These are phyloP conservation scores for Bombus difficillimus DNA, from an alignment of 1,140 invertebrate genomes.

Conservation along the genomic window DNA sequence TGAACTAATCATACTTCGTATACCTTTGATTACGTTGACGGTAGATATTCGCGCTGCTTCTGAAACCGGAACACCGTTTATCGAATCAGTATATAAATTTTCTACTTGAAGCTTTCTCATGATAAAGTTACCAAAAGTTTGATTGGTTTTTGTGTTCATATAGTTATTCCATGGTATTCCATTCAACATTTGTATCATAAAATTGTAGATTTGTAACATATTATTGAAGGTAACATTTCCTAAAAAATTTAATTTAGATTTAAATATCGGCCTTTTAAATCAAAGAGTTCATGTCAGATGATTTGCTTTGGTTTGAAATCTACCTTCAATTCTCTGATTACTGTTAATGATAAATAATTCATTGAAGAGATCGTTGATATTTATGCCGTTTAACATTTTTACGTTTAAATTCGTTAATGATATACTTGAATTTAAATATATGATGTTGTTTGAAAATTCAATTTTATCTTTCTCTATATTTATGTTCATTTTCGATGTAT, in stretches of 20 bases:
- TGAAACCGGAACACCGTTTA: slow-evolving; percentile 71
- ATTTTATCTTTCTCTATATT: slow-evolving; percentile 2
- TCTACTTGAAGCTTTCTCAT: slow-evolving; percentile 60
- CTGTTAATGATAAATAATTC: slow-evolving; percentile 60
- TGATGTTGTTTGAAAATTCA: slow-evolving; percentile 58
- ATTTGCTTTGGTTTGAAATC: background rate
- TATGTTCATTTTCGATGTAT: slow-evolving; percentile 37
- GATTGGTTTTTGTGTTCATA: slow-evolving; percentile 71
- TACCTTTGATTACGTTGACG: slow-evolving; percentile 72
- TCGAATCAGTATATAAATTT: slow-evolving; percentile 59
- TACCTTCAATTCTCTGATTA: slow-evolving; percentile 69
- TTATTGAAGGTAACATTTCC: slow-evolving; percentile 67
- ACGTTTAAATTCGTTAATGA: slow-evolving; percentile 50
- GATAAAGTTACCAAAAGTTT: slow-evolving; percentile 61
- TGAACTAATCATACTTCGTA: background rate
- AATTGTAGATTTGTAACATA: slow-evolving; percentile 48
- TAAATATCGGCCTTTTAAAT: background rate
- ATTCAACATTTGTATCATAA: slow-evolving; percentile 66
- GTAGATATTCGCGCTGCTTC: slow-evolving; percentile 73
- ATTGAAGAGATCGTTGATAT: slow-evolving; percentile 53
- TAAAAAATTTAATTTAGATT: slow-evolving; percentile 39
- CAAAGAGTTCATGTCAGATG: too few relatives aligned
- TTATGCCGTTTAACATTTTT: slow-evolving; percentile 50
- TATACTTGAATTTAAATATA: slow-evolving; percentile 54
- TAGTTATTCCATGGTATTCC: slow-evolving; percentile 57